phyloP scores from a whole-genome alignment of 2,113 vertebrate species.

The Corynorhinus townsendii region DNA sequence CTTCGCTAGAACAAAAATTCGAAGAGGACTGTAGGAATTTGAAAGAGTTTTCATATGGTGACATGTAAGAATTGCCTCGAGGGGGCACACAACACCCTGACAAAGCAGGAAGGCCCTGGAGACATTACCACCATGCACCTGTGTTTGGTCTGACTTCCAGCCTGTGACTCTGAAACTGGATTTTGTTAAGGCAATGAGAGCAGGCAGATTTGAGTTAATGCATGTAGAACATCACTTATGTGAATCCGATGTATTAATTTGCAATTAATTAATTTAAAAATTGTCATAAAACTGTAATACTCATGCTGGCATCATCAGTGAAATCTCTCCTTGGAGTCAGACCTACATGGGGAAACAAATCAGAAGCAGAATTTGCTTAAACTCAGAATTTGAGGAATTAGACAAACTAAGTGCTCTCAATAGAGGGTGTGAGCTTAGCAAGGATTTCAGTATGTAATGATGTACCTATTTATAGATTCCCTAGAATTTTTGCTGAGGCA shows the following conservation, averaged over 20 bases:
- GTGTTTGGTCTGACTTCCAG: background rate
- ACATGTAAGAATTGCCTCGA: background rate
- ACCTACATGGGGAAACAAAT: background rate
- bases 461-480: background rate
- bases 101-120: background rate
- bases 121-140: background rate
- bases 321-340: background rate
- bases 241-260: background rate
- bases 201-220: background rate
- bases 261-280: background rate
- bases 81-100: background rate
- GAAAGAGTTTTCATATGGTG: background rate
- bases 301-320: background rate
- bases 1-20: background rate
- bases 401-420: background rate
- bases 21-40: background rate
- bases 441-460: slow-evolving; percentile 14
- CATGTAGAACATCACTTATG: background rate
- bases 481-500: background rate
- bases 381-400: background rate
- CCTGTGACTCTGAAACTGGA: background rate
- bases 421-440: background rate
- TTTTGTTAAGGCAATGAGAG: background rate
- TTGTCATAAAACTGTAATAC: background rate
- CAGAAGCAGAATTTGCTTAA: background rate